Evolutionary conservation across 1,140 invertebrate genomes (phyloP).

Genomic region (Philopotamus ludificatus): DNA sequence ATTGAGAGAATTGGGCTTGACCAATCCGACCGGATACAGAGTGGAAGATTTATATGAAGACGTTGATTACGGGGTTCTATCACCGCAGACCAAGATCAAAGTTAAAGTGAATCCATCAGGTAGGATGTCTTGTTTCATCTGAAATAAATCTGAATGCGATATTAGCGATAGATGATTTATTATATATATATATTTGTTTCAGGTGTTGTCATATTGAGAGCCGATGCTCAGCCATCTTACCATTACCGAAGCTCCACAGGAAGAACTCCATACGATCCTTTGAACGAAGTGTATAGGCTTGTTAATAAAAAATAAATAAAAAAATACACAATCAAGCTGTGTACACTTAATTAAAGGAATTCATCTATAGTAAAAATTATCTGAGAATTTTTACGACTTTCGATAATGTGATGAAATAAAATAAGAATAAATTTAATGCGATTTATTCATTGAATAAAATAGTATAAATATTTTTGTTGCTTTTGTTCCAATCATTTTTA

Average conservation of each 20-base stretch:
- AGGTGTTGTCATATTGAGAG: conserved; percentile 81
- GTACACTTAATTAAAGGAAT: too few relatives aligned
- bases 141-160: neutral
- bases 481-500: neutral
- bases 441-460: neutral
- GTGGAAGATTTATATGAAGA: conserved; percentile 87
- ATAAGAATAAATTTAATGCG: neutral
- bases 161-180: neutral
- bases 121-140: conserved; percentile 51
- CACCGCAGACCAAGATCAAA: conserved; percentile 84
- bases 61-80: conserved; percentile 78
- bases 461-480: neutral
- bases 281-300: conserved; percentile 56
- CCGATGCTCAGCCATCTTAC: conserved; percentile 68
- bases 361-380: too few relatives aligned
- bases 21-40: conserved; percentile 75
- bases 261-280: conserved; percentile 62
- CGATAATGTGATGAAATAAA: conserved; percentile 6
- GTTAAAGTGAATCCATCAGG: conserved; percentile 93
- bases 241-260: conserved; percentile 56
- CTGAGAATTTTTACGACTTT: too few relatives aligned
- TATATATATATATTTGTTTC: conserved; percentile 38
- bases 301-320: conserved; percentile 39
- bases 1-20: conserved; percentile 77
- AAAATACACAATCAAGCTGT: neutral